A percentile compares a stretch with the other conserved stretches of the same genome.
phyloP scores from a whole-genome alignment of 2,113 vertebrate species.

The Chloropsis hardwickii region DNA sequence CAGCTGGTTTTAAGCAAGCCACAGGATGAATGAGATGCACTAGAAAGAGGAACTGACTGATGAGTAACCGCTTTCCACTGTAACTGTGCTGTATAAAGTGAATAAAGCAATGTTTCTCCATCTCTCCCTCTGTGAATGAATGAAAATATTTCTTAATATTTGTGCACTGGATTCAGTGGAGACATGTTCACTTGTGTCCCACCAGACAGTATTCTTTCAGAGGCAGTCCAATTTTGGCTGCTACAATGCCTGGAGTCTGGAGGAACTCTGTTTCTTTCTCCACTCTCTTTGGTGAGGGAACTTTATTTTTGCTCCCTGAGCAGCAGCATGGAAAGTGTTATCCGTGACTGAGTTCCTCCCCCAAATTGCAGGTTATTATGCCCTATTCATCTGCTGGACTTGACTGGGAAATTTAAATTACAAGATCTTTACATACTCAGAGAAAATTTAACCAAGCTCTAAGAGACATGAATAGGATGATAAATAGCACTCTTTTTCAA shows the following conservation, averaged over 20 bases:
- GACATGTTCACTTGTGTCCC: neutral
- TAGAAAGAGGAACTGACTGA: neutral
- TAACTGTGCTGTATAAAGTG: rapidly evolving
- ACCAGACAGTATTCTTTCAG: neutral
- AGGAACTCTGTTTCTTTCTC: neutral
- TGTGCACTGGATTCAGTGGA: neutral
- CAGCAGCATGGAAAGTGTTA: neutral
- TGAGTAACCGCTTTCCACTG: neutral
- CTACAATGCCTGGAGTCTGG: neutral
- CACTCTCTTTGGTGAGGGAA: neutral
- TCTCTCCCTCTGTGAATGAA: neutral
- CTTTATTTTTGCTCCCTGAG: conserved; percentile 29
- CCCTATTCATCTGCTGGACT: neutral
- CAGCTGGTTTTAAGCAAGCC: neutral
- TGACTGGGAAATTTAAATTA: conserved; percentile 29
- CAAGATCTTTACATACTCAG: neutral
- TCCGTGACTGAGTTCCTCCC: neutral
- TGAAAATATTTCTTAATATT: neutral
- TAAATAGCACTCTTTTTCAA: neutral
- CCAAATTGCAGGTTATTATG: neutral
- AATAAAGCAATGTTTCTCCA: neutral
- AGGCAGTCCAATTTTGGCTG: neutral
- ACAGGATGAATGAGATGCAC: neutral
- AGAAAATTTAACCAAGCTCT: neutral
- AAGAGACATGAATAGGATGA: neutral